Conservation (phyloP, 2,888 invertebrate genomes). For the Lampropteryx suffumata region DNA sequence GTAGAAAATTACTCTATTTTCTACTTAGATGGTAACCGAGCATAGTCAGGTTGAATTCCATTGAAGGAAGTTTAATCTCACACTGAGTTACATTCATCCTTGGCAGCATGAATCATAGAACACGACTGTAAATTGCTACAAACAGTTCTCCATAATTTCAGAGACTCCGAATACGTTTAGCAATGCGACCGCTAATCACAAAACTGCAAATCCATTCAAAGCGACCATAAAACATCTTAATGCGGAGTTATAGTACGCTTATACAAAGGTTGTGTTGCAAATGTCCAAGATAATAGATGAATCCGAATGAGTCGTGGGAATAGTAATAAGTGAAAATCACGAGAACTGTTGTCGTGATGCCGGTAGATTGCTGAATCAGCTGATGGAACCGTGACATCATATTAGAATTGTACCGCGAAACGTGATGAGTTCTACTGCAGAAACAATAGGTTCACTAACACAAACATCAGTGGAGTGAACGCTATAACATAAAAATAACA, state of each 20-base stretch:
- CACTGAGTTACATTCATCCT: conserved; percentile 23
- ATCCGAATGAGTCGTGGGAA: conserved; percentile 58
- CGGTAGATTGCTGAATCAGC: conserved; percentile 38
- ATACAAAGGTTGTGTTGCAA: conserved; percentile 26
- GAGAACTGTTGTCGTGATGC: conserved; percentile 61
- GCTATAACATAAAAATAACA: too few relatives aligned
- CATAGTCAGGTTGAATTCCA: conserved; percentile 8
- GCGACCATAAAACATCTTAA: conserved; percentile 29
- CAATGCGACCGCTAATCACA: conserved; percentile 35
- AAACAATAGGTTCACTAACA: conserved; percentile 1
- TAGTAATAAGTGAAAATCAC: conserved; percentile 60
- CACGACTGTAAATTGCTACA: conserved; percentile 19
- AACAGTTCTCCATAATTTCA: conserved; percentile 29
- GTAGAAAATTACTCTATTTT: background rate
- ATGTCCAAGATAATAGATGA: conserved; percentile 43
- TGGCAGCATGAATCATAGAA: conserved; percentile 23
- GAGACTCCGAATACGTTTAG: conserved; percentile 31
- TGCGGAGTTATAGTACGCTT: conserved; percentile 25
- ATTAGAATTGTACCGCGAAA: conserved; percentile 17
- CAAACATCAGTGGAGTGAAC: too few relatives aligned
- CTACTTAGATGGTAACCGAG: background rate
- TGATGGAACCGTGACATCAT: conserved; percentile 27
- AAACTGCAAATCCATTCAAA: conserved; percentile 34
- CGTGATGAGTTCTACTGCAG: conserved; percentile 17
- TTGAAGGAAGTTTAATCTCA: conserved; percentile 7